Evolutionary conservation across 1,140 invertebrate species (phyloP).

Genomic region (Cataglyphis hispanica): DNA sequence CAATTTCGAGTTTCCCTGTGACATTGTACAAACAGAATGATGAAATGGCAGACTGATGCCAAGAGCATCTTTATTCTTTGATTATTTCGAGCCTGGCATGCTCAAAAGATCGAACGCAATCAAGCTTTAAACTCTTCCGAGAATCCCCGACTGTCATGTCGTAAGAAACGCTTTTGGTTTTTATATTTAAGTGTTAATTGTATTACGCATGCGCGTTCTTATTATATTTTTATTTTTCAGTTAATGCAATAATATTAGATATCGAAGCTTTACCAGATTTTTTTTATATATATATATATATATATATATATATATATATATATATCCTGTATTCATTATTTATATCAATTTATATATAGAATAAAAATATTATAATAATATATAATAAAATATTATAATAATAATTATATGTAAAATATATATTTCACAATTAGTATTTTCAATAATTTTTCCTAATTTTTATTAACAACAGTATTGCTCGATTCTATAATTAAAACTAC

Average conservation of each 20-base stretch:
- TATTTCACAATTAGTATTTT: neutral
- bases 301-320: too few relatives aligned
- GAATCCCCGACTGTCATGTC: slow-evolving; percentile 4
- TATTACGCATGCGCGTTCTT: too few relatives aligned
- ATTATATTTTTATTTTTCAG: neutral
- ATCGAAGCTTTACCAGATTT: neutral
- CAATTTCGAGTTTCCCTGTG: slow-evolving; percentile 46
- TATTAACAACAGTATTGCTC: neutral
- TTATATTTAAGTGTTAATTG: slow-evolving; percentile 3
- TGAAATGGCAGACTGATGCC: slow-evolving; percentile 47
- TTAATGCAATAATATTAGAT: too few relatives aligned
- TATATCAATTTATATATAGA: neutral
- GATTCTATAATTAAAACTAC: neutral
- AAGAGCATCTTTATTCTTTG: slow-evolving; percentile 54
- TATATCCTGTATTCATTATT: too few relatives aligned
- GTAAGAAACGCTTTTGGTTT: neutral
- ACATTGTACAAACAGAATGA: slow-evolving; percentile 58
- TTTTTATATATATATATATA: too few relatives aligned
- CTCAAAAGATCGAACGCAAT: slow-evolving; percentile 31
- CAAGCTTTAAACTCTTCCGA: slow-evolving; percentile 36
- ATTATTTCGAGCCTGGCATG: slow-evolving; percentile 53
- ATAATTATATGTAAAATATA: neutral
- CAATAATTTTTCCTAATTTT: neutral
- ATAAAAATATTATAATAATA: neutral
- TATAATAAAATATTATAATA: too few relatives aligned